Evolutionary conservation across 1,140 invertebrate genomes (phyloP).

Genomic region (Drosophila ogumai): DNA sequence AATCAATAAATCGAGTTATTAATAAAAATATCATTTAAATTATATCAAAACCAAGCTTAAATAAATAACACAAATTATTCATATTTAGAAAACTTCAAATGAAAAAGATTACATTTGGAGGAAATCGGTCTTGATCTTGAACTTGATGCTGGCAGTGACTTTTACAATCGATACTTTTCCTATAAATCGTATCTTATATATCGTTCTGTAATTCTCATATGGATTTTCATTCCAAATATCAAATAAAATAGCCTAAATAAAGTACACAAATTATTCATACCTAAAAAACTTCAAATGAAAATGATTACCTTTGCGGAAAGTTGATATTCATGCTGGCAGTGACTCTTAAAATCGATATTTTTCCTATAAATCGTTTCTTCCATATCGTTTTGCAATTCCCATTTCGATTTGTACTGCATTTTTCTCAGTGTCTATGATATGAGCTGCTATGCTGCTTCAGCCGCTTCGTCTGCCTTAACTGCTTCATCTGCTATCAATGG

Average conservation of each 20-base stretch:
- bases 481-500: conserved; percentile 39
- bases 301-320: no score
- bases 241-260: no score
- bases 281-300: no score
- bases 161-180: no score
- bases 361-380: background rate
- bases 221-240: no score
- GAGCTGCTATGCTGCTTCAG: conserved; percentile 9
- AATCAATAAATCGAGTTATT: no score
- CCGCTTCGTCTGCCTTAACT: conserved; percentile 1
- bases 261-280: no score
- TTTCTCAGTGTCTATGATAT: background rate
- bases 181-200: background rate
- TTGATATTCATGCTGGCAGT: background rate
- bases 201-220: background rate
- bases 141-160: no score
- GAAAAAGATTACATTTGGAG: background rate
- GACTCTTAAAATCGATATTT: background rate
- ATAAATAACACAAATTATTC: background rate
- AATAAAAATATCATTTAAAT: no score
- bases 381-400: background rate
- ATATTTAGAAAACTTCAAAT: background rate
- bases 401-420: background rate
- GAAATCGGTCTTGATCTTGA: no score
- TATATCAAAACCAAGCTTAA: no score